phyloP scores from a whole-genome alignment of 2,113 vertebrate genomes.

The Thermophis baileyi region DNA sequence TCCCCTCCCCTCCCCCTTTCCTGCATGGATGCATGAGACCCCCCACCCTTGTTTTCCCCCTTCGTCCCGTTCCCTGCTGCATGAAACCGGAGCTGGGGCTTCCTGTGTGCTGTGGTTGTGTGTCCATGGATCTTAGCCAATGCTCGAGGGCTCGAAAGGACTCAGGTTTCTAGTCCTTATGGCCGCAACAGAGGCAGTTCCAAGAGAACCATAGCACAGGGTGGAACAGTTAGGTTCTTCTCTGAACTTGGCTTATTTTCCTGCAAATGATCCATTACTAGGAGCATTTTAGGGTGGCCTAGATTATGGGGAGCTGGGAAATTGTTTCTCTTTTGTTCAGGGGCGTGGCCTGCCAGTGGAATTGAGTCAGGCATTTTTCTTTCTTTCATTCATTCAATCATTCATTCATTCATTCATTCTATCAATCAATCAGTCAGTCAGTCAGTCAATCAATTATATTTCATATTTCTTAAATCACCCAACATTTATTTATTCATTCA shows the following conservation, averaged over 20 bases:
- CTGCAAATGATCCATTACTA: not conserved
- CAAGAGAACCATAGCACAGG: not conserved
- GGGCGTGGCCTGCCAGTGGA: too few species aligned
- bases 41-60: not conserved
- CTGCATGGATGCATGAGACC: not conserved
- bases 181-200: not conserved
- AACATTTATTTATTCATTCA: too few species aligned
- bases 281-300: not conserved
- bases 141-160: not conserved
- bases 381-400: too few species aligned
- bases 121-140: not conserved
- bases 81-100: too few species aligned
- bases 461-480: too few species aligned
- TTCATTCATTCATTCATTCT: too few species aligned
- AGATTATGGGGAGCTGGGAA: too few species aligned
- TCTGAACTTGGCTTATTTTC: not conserved
- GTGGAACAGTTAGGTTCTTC: not conserved
- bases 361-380: too few species aligned
- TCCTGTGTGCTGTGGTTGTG: not conserved
- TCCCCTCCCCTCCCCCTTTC: not conserved
- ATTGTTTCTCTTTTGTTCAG: too few species aligned
- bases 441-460: too few species aligned
- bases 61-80: not conserved
- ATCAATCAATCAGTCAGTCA: too few species aligned
- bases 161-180: not conserved